A percentile compares a stretch with the other conserved stretches of the same genome.
These are phyloP conservation scores for Phrynocephalus forsythii DNA, from an alignment of 2,797 vertebrate genomes.

Conservation along the genomic window DNA sequence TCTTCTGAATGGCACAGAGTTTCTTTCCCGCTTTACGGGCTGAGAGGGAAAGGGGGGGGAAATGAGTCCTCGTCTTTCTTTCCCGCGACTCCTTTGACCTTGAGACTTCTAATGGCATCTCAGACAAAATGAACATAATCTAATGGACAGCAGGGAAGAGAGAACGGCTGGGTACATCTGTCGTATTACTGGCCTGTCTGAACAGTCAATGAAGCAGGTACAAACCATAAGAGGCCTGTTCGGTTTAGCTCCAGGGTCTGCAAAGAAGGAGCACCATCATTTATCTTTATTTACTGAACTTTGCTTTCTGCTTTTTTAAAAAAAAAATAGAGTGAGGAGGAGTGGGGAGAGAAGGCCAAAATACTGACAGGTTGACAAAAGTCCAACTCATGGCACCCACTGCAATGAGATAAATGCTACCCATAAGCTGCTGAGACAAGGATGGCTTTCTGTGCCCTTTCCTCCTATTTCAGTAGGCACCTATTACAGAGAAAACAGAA, in stretches of 20 bases:
- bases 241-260: conserved; percentile 85
- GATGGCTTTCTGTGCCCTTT: conserved; percentile 78
- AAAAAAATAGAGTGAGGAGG: conserved; percentile 49
- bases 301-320: conserved; percentile 80
- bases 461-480: conserved; percentile 66
- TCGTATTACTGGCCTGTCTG: conserved; percentile 88
- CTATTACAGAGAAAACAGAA: conserved; percentile 69
- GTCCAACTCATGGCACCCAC: conserved; percentile 75
- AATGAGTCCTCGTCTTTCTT: conserved; percentile 78
- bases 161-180: conserved; percentile 87
- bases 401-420: conserved; percentile 83
- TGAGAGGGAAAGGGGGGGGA: conserved; percentile 55
- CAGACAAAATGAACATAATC: conserved; percentile 87
- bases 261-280: conserved; percentile 83
- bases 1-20: conserved; percentile 51
- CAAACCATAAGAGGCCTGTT: conserved; percentile 85
- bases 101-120: conserved; percentile 86
- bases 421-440: conserved; percentile 81
- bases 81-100: conserved; percentile 83
- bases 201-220: conserved; percentile 88
- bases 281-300: conserved; percentile 90
- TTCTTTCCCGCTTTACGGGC: conserved; percentile 54
- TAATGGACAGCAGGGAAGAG: conserved; percentile 86
- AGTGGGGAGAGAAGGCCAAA: conserved; percentile 31
- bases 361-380: conserved; percentile 84